Percentiles rank a stretch among this genome's conserved stretches.
Evolutionary conservation across 2,888 invertebrate genomes (phyloP).

Genomic region (Sinopyrophorus schimmeli): DNA sequence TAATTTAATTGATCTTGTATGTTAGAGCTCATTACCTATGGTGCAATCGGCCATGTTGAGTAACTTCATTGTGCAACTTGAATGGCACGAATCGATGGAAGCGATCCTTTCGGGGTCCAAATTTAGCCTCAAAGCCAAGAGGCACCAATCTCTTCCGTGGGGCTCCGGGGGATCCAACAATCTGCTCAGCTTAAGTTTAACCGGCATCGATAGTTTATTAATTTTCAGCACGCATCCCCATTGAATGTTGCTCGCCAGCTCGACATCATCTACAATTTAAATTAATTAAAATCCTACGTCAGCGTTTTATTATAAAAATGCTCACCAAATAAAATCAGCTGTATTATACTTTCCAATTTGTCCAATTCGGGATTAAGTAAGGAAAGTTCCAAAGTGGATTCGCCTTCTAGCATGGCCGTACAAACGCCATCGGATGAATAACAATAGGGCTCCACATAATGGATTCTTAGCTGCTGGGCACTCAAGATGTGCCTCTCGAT

Average conservation of each 20-base stretch:
- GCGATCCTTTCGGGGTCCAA: conserved; percentile 53
- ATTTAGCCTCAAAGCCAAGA: conserved; percentile 71
- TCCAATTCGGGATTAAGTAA: conserved; percentile 57
- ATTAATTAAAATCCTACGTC: not conserved
- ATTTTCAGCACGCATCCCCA: conserved; percentile 64
- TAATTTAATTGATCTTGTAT: too few relatives aligned
- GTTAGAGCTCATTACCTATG: too few relatives aligned
- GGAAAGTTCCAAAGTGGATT: conserved; percentile 53
- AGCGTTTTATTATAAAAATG: conserved; percentile 2
- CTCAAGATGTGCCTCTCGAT: conserved; percentile 69
- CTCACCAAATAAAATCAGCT: conserved; percentile 62
- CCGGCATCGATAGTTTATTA: conserved; percentile 62
- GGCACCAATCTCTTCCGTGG: conserved; percentile 76
- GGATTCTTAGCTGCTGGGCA: conserved; percentile 59
- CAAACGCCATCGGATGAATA: conserved; percentile 53
- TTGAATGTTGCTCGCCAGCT: conserved; percentile 49
- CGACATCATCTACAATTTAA: conserved; percentile 45
- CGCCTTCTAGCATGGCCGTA: conserved; percentile 52
- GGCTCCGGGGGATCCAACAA: conserved; percentile 74
- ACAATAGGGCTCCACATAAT: conserved; percentile 51
- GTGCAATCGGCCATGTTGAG: conserved; percentile 52
- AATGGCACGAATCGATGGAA: conserved; percentile 52
- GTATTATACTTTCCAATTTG: conserved; percentile 60
- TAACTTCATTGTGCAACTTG: conserved; percentile 53
- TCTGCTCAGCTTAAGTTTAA: conserved; percentile 65